phyloP scores from a whole-genome alignment of 2,797 vertebrate genomes.

The Acanthornis magna region DNA sequence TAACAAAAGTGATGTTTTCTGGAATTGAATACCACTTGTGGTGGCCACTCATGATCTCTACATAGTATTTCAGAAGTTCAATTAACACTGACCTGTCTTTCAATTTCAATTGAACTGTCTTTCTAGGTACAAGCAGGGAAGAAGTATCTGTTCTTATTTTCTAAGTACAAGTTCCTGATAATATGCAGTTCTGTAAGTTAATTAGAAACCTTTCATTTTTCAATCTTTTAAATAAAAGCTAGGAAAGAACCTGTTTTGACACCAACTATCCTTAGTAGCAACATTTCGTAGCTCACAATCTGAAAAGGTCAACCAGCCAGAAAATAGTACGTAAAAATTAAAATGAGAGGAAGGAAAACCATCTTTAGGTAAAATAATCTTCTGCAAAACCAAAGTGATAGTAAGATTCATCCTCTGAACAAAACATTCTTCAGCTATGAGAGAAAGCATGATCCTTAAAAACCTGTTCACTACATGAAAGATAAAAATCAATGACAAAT shows the following conservation, averaged over 20 bases:
- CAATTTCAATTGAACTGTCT: too few relatives aligned
- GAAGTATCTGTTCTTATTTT: background rate
- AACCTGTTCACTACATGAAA: background rate
- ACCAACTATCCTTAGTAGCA: background rate
- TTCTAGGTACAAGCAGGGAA: background rate
- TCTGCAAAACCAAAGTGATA: background rate
- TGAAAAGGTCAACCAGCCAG: background rate
- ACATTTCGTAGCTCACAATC: background rate
- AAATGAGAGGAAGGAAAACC: background rate
- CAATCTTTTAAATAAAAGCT: background rate
- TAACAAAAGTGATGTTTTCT: fast-evolving
- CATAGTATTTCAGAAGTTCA: background rate
- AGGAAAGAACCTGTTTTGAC: background rate
- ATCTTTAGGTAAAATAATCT: background rate
- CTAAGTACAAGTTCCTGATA: background rate
- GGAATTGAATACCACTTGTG: background rate
- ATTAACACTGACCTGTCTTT: background rate
- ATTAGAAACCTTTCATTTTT: background rate
- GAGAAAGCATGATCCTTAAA: background rate
- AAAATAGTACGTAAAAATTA: background rate
- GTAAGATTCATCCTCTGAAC: background rate
- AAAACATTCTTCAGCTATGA: background rate
- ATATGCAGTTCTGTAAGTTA: background rate
- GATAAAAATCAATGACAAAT: background rate
- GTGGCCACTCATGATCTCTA: background rate